Percentiles rank a stretch among this genome's conserved stretches.
Conservation (phyloP, 2,888 invertebrate genomes). For the Baronia brevicornis region DNA sequence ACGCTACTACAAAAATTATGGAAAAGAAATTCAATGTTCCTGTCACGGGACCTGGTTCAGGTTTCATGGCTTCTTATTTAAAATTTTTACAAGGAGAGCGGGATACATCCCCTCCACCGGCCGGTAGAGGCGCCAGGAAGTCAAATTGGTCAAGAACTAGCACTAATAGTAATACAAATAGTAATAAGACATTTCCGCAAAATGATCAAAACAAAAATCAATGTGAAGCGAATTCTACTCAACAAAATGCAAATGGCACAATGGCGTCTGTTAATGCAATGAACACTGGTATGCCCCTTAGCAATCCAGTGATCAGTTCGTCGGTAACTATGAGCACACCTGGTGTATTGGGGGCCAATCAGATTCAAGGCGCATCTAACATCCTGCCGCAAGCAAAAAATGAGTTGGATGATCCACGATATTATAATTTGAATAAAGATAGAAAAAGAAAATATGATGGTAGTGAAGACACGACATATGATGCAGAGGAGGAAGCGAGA, state of each 20-base stretch:
- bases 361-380: slow-evolving; percentile 54
- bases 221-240: slow-evolving; percentile 51
- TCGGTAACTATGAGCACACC: slow-evolving; percentile 50
- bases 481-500: slow-evolving; percentile 72
- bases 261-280: slow-evolving; percentile 51
- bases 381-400: slow-evolving; percentile 54
- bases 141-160: slow-evolving; percentile 78
- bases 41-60: slow-evolving; percentile 78
- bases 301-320: slow-evolving; percentile 52
- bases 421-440: slow-evolving; percentile 83
- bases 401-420: slow-evolving; percentile 81
- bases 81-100: slow-evolving; percentile 90
- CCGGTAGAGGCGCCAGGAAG: slow-evolving; percentile 79
- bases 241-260: slow-evolving; percentile 61
- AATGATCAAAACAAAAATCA: slow-evolving; percentile 55
- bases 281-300: slow-evolving; percentile 53
- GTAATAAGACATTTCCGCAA: slow-evolving; percentile 50
- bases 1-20: slow-evolving; percentile 66
- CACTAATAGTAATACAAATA: slow-evolving; percentile 55
- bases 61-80: slow-evolving; percentile 91
- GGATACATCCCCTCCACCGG: slow-evolving; percentile 87
- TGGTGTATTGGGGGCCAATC: slow-evolving; percentile 63
- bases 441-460: slow-evolving; percentile 81
- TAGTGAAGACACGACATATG: slow-evolving; percentile 79
- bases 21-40: slow-evolving; percentile 78